Percentiles rank a stretch among this genome's conserved stretches.
phyloP scores from a whole-genome alignment of 2,113 vertebrate genomes.

The Phrynosoma blainvillii region DNA sequence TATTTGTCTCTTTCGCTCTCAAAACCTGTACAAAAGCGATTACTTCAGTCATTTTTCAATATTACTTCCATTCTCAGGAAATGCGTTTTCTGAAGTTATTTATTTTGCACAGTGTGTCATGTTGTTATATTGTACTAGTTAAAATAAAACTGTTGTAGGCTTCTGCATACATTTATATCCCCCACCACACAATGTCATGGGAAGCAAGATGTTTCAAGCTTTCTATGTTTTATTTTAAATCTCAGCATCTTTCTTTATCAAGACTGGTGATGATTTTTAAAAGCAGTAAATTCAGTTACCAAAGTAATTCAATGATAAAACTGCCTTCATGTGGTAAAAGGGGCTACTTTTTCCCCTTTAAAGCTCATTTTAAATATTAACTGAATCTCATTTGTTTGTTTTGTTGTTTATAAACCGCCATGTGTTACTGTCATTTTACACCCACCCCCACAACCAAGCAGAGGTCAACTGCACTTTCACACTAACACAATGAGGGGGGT shows the following conservation, averaged over 20 bases:
- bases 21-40: conserved; percentile 79
- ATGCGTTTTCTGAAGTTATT: conserved; percentile 82
- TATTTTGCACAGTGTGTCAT: conserved; percentile 80
- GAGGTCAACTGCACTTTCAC: conserved; percentile 29
- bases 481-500: too few species aligned
- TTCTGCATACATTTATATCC: conserved; percentile 73
- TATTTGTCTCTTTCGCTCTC: conserved; percentile 69
- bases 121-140: conserved; percentile 82
- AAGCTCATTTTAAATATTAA: conserved; percentile 73
- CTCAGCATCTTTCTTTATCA: conserved; percentile 76
- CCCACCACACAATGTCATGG: conserved; percentile 54
- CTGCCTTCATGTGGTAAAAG: conserved; percentile 67
- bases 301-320: conserved; percentile 78
- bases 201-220: conserved; percentile 72
- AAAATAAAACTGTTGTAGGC: conserved; percentile 80
- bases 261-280: conserved; percentile 66
- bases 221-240: conserved; percentile 73
- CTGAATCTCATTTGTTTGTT: conserved; percentile 25
- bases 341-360: conserved; percentile 35
- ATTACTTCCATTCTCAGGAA: conserved; percentile 81
- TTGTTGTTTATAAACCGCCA: conserved; percentile 61
- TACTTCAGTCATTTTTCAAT: conserved; percentile 81
- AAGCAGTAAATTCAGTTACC: conserved; percentile 74
- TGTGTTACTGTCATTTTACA: conserved; percentile 47
- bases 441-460: conserved; percentile 29